A percentile compares a stretch with the other conserved stretches of the same genome.
phyloP scores from a whole-genome alignment of 2,888 invertebrate genomes.

The Clusia tigrina region DNA sequence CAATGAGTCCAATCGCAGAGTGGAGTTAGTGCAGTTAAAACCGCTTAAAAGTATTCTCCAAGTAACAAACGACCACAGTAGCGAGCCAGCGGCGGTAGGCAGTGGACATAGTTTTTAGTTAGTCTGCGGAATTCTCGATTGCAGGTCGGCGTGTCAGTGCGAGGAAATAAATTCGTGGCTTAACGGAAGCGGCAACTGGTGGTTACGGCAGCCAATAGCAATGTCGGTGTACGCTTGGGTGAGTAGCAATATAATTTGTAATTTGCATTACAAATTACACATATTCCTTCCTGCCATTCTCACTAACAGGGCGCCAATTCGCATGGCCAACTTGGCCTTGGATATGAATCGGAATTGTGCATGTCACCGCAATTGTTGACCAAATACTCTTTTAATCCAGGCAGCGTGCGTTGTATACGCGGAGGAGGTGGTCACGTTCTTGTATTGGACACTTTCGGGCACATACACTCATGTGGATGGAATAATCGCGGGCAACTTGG shows the following conservation, averaged over 20 bases:
- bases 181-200: conserved; percentile 31
- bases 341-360: conserved; percentile 73
- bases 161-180: too few species aligned
- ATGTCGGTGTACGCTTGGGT: conserved; percentile 65
- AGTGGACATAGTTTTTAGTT: too few species aligned
- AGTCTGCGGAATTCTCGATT: background rate
- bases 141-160: background rate
- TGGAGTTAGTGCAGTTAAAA: too few species aligned
- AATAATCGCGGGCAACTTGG: conserved; percentile 80
- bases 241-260: conserved; percentile 30
- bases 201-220: conserved; percentile 15
- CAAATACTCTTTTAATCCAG: conserved; percentile 54
- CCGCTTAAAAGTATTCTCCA: too few species aligned
- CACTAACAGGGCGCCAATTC: conserved; percentile 80
- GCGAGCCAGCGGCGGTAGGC: too few species aligned
- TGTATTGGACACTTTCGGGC: conserved; percentile 73
- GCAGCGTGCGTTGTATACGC: conserved; percentile 70
- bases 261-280: conserved; percentile 35
- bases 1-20: too few species aligned
- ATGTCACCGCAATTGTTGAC: conserved; percentile 66
- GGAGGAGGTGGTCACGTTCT: conserved; percentile 84
- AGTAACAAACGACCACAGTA: too few species aligned
- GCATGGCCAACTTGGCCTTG: conserved; percentile 81
- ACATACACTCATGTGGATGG: conserved; percentile 80
- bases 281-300: conserved; percentile 17